phyloP scores from a whole-genome alignment of 2,113 vertebrate genomes.

The Salvelinus namaycush region DNA sequence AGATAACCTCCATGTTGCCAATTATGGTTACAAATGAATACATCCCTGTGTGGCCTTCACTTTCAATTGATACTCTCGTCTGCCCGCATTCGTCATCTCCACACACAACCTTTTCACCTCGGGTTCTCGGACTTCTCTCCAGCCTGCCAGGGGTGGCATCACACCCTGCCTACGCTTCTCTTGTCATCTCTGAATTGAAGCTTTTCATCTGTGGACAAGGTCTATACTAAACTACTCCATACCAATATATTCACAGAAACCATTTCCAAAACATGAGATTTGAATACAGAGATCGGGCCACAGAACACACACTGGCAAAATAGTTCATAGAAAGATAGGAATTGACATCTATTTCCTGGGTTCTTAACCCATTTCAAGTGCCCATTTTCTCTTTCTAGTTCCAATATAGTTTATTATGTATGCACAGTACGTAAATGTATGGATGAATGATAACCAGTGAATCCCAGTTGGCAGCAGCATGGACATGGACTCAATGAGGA shows the following conservation, averaged over 20 bases:
- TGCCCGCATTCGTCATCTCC: slow-evolving; percentile 34
- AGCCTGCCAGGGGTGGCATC: background rate
- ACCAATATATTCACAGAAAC: background rate
- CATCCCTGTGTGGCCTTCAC: slow-evolving; percentile 15
- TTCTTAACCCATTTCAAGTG: too few species aligned
- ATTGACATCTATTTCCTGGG: background rate
- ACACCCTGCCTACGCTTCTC: background rate
- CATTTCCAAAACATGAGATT: background rate
- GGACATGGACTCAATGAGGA: too few species aligned
- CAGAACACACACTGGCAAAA: background rate
- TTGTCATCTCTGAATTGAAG: background rate
- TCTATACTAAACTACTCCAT: background rate
- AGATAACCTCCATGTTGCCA: slow-evolving; percentile 21
- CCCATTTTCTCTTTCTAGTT: background rate
- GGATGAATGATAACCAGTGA: too few species aligned
- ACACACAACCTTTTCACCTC: background rate
- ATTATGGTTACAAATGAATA: slow-evolving; percentile 29
- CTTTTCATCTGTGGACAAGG: background rate
- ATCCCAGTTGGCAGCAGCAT: too few species aligned
- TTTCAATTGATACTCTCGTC: slow-evolving; percentile 30
- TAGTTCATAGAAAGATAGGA: background rate
- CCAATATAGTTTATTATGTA: too few species aligned
- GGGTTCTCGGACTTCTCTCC: slow-evolving; percentile 10
- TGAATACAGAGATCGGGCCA: background rate
- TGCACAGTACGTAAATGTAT: too few species aligned